Evolutionary conservation across 2,797 vertebrate species (phyloP).

Genomic region (Pipistrellus nathusii): DNA sequence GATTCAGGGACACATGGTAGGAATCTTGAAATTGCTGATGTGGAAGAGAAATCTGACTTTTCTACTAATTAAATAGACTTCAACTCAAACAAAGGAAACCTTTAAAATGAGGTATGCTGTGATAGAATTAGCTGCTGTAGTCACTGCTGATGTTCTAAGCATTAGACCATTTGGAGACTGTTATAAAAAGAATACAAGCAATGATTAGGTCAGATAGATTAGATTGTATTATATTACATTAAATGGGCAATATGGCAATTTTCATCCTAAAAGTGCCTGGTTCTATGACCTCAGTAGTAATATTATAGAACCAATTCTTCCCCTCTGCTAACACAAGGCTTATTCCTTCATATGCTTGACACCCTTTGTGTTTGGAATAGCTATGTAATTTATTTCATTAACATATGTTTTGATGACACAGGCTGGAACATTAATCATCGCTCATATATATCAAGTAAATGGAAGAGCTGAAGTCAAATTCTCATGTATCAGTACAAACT

Average conservation of each 20-base stretch:
- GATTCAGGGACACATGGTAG: background rate
- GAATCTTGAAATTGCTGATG: background rate
- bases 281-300: background rate
- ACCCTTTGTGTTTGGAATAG: background rate
- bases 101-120: constrained; percentile 10
- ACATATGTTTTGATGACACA: background rate
- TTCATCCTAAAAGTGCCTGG: background rate
- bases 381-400: background rate
- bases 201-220: background rate
- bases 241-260: background rate
- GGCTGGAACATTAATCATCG: background rate
- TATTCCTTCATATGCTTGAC: background rate
- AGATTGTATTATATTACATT: background rate
- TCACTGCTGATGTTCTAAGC: background rate
- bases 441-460: background rate
- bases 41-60: background rate
- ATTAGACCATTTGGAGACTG: background rate
- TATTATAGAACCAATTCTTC: background rate
- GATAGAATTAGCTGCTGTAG: background rate
- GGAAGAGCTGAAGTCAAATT: background rate
- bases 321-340: background rate
- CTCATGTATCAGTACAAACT: background rate
- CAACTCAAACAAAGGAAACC: constrained; percentile 23
- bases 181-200: background rate
- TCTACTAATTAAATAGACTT: background rate